Evolutionary conservation across 2,113 vertebrate species (phyloP).

Genomic region (Lanius ludovicianus): DNA sequence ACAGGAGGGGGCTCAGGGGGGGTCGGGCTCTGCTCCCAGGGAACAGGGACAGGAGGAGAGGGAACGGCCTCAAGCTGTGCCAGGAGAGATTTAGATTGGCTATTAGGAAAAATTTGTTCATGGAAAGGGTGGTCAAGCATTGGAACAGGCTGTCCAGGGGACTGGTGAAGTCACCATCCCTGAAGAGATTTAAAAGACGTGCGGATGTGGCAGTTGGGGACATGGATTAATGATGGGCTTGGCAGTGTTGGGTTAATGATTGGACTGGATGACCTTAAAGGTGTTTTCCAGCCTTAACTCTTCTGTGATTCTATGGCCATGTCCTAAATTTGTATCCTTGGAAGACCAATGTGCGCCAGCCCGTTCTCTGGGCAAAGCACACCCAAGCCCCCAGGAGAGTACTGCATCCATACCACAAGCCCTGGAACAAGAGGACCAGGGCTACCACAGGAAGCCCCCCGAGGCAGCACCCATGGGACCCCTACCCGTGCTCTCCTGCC

Average conservation of each 20-base stretch:
- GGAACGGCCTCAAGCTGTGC: accelerated
- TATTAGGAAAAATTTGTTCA: neutral
- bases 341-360: neutral
- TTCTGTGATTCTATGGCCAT: neutral
- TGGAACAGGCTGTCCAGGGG: neutral
- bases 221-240: neutral
- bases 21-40: accelerated
- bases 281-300: neutral
- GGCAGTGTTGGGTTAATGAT: neutral
- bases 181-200: neutral
- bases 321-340: neutral
- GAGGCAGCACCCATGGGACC: neutral
- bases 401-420: neutral
- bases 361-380: neutral
- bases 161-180: neutral
- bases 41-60: neutral
- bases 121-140: neutral
- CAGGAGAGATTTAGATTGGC: neutral
- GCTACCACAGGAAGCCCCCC: neutral
- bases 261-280: neutral
- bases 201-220: neutral
- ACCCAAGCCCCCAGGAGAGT: neutral
- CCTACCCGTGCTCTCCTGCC: neutral
- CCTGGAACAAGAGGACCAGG: neutral
- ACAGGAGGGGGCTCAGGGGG: neutral